Evolutionary conservation across 2,113 vertebrate genomes (phyloP), one percentile per base, ranked within the genome.

Genomic region (Cebus imitator): DNA sequence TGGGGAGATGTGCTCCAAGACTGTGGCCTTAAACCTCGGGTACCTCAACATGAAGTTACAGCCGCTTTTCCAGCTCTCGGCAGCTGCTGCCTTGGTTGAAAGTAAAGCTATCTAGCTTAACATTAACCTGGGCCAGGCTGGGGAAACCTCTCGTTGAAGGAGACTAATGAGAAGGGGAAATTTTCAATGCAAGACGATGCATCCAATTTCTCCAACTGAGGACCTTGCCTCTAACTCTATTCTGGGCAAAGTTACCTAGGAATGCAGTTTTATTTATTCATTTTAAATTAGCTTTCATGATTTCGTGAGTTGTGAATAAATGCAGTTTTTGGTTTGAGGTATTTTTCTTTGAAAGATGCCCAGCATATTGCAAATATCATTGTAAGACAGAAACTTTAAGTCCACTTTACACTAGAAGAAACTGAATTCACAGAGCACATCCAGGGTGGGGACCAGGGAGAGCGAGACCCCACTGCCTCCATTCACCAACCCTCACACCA

Each of bases 41-140:
- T 14, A 11, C 10, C 6, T 17, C n/a, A 8, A 18, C 6, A 17
- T 32, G 16, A 27, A n/a, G 55, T 37, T 32, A 25, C 0, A 68
- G 68, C 52, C 45, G 45, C 55, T 64, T 52, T 30, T 78, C 68
- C 14, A 27, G 32, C 11, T 79, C 30, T 58, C 1, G 11, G 87
- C 14, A 45, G 25, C 40, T 23, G 58, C 37, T 18, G 78, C 57
- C 40, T 81, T 5, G 0, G 32, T 9, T 27, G 45, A 73, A 43
- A 48, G 50, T 1, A 35, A 68, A 87, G 91, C 20, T 16, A 9
- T 10, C 32, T 37, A 86, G 45, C 23, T 43, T 25, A 35, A 57
- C 17, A 2, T 0, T 8, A 37, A 4, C 5, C 2, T 0, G 23
- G 40, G 55, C 40, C 43, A 52, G 35, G 14, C 9, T 0, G 5